Percentiles rank a stretch among this genome's conserved stretches.
These are phyloP conservation scores for Petaurus breviceps DNA, from an alignment of 2,113 vertebrate species.

Conservation along the genomic window DNA sequence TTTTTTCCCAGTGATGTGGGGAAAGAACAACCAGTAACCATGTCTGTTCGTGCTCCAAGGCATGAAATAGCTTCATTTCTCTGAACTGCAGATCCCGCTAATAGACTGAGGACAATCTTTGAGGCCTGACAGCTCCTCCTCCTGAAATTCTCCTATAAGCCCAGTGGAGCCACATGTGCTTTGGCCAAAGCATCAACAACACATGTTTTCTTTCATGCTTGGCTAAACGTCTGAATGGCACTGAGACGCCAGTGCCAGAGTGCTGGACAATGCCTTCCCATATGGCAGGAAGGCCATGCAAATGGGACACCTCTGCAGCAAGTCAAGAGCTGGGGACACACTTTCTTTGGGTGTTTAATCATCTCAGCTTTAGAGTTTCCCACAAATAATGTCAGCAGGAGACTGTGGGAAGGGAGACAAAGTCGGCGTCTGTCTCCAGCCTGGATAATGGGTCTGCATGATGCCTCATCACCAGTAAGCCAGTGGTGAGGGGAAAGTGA, in stretches of 20 bases:
- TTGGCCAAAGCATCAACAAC: background rate
- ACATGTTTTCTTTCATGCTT: background rate
- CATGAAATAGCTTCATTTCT: background rate
- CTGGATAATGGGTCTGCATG: background rate
- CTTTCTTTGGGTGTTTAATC: background rate
- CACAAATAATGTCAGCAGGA: constrained; percentile 3
- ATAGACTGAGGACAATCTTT: background rate
- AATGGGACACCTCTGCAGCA: background rate
- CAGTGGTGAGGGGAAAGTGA: background rate
- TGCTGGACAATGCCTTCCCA: background rate
- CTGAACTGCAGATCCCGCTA: background rate
- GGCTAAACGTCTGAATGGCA: background rate
- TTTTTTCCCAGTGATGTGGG: background rate
- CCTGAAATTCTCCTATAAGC: background rate
- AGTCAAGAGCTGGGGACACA: background rate
- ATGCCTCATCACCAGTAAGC: background rate
- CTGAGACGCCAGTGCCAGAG: background rate
- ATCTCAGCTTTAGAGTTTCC: background rate
- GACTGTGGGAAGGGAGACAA: background rate
- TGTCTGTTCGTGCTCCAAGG: background rate
- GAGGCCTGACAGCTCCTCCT: background rate
- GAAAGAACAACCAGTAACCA: background rate
- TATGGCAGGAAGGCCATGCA: background rate
- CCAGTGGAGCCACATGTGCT: background rate
- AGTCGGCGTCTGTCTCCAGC: background rate